phyloP scores from a whole-genome alignment of 64 coral and sea anemone genomes.

The Montipora sp. region DNA sequence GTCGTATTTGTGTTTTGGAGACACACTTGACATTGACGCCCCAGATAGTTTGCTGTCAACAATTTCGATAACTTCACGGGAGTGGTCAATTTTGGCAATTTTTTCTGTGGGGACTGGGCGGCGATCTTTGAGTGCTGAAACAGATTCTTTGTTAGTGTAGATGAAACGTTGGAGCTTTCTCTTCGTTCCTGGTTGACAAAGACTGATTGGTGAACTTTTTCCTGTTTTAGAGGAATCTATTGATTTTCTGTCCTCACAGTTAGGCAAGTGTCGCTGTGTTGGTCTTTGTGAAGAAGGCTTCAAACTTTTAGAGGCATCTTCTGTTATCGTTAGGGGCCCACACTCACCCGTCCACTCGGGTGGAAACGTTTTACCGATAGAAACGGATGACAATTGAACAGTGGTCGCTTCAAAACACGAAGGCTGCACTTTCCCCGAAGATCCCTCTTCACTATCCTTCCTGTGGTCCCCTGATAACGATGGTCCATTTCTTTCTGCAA shows the following conservation, averaged over 20 bases:
- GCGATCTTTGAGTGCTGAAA: neutral
- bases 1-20: neutral
- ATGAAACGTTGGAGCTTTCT: neutral
- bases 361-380: neutral
- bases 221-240: neutral
- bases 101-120: neutral
- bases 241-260: neutral
- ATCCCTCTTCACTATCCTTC: neutral
- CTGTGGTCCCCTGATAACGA: neutral
- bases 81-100: neutral
- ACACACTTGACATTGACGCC: neutral
- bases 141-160: neutral
- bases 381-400: neutral
- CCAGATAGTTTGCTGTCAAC: neutral
- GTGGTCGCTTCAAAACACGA: neutral
- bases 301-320: neutral
- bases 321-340: too few species aligned
- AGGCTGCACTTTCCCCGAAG: neutral
- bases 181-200: neutral
- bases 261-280: neutral
- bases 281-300: neutral
- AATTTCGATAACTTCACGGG: conserved; percentile 1
- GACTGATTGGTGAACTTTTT: neutral
- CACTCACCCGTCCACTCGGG: neutral
- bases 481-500: neutral